Evolutionary conservation across 2,797 vertebrate species (phyloP).

Genomic region (Florisuga fusca): DNA sequence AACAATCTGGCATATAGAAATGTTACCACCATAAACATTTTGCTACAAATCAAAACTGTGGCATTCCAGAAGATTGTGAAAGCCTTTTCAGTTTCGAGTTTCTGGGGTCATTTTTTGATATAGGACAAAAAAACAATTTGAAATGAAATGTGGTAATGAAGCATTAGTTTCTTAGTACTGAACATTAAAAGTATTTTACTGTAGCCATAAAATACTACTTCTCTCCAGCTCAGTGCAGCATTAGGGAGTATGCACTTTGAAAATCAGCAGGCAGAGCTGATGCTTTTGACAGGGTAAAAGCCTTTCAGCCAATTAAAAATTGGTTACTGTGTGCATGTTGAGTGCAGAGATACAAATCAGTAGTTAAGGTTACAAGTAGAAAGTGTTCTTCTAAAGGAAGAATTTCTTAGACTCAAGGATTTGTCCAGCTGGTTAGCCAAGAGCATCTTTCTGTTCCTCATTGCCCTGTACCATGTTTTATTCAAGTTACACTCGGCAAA

Average conservation of each 20-base stretch:
- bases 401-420: neutral
- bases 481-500: conserved; percentile 13
- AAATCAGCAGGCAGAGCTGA: neutral
- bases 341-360: neutral
- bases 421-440: neutral
- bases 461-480: neutral
- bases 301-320: neutral
- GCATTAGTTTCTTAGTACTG: neutral
- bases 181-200: neutral
- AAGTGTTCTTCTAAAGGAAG: neutral
- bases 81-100: too few relatives aligned
- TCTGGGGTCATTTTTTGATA: neutral
- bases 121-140: neutral
- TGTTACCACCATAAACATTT: neutral
- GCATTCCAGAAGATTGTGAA: neutral
- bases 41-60: neutral
- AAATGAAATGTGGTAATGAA: neutral
- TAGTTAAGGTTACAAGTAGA: neutral
- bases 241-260: neutral
- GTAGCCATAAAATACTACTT: neutral
- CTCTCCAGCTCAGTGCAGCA: neutral
- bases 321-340: neutral
- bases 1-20: neutral
- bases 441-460: neutral
- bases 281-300: neutral